These are phyloP conservation scores for Nannobrachium achirus DNA, from an alignment of 2,113 vertebrate genomes.

Conservation along the genomic window DNA sequence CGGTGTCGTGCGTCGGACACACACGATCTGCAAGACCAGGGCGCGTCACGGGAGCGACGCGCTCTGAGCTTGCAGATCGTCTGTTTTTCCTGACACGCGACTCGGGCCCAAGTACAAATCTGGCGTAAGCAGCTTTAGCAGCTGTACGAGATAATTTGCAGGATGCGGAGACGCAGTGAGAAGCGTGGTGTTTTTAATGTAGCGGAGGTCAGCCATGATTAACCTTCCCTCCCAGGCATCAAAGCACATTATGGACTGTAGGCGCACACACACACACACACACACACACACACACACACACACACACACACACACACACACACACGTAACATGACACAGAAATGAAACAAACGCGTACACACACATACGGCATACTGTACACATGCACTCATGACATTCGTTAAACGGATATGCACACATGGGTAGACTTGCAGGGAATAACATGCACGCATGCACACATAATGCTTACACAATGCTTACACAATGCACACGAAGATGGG, in stretches of 20 bases:
- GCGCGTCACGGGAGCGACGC: no score
- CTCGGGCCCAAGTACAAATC: no score
- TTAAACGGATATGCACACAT: not conserved
- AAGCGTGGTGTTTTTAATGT: constrained; percentile 17
- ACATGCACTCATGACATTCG: not conserved
- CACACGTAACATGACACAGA: not conserved
- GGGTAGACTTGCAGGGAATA: not conserved
- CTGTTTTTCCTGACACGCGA: no score
- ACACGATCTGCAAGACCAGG: no score
- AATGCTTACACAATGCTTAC: not conserved
- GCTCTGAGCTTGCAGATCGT: no score
- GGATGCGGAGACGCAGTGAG: constrained; percentile 15
- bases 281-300: not conserved
- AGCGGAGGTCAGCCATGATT: constrained; percentile 34
- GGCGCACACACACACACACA: not conserved
- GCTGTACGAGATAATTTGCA: constrained; percentile 34
- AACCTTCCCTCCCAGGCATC: constrained; percentile 7
- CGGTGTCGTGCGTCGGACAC: no score
- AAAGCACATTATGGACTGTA: constrained; percentile 20
- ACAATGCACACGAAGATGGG: not conserved
- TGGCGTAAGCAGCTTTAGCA: constrained; percentile 32
- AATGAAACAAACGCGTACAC: not conserved
- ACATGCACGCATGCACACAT: not conserved
- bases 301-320: not conserved
- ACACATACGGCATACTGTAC: constrained; percentile 2